phyloP scores from a whole-genome alignment of 2,888 invertebrate genomes.

The Himalopsyche anomala region DNA sequence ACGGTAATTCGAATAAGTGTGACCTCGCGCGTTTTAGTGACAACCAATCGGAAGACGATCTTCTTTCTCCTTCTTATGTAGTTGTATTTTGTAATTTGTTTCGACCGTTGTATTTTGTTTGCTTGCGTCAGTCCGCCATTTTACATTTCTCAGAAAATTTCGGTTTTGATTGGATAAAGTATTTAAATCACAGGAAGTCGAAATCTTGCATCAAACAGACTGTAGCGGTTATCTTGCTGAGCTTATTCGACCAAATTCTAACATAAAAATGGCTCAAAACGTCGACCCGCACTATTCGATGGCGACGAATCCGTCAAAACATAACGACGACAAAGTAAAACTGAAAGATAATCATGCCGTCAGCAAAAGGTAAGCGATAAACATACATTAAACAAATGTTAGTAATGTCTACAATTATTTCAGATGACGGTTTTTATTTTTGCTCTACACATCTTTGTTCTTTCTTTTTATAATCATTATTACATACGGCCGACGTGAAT shows the following conservation, averaged over 20 bases:
- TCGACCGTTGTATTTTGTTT: constrained; percentile 56
- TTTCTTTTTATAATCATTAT: neutral
- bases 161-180: constrained; percentile 75
- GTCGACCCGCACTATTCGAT: constrained; percentile 65
- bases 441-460: neutral
- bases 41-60: neutral
- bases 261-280: constrained; percentile 64
- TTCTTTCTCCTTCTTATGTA: constrained; percentile 1
- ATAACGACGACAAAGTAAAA: constrained; percentile 87
- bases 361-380: constrained; percentile 87
- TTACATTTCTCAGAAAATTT: constrained; percentile 55
- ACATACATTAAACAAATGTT: neutral
- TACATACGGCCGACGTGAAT: neutral
- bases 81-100: neutral
- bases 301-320: constrained; percentile 80
- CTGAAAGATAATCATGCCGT: constrained; percentile 90
- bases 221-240: constrained; percentile 60
- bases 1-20: neutral
- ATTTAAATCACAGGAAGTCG: constrained; percentile 76
- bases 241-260: constrained; percentile 34
- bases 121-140: constrained; percentile 58
- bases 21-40: neutral
- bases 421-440: neutral
- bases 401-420: neutral
- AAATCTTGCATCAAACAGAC: constrained; percentile 71